phyloP scores from a whole-genome alignment of 2,113 vertebrate species.

The Dicentrarchus labrax region DNA sequence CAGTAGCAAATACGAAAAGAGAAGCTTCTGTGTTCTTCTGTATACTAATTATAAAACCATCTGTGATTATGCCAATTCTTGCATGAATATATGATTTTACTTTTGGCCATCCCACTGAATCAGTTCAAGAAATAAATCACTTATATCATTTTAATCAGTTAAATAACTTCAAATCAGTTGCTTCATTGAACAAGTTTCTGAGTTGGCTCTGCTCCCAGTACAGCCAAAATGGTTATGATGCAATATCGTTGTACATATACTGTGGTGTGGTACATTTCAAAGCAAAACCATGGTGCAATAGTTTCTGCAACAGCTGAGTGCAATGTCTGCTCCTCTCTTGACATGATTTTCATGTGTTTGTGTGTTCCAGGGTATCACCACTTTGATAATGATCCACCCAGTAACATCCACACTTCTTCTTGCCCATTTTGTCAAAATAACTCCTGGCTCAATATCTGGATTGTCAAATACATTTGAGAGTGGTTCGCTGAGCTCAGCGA shows the following conservation, averaged over 20 bases:
- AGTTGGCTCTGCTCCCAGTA: neutral
- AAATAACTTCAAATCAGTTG: neutral
- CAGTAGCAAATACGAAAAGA: constrained; percentile 9
- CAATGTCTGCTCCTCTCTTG: constrained; percentile 12
- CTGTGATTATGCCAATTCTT: neutral
- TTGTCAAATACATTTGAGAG: constrained; percentile 62
- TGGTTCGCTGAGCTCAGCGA: constrained; percentile 52
- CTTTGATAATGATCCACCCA: constrained; percentile 59
- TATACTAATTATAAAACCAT: neutral
- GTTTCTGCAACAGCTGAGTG: constrained; percentile 12
- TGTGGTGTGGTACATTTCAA: constrained; percentile 1
- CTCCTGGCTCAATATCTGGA: constrained; percentile 61
- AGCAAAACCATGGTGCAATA: neutral
- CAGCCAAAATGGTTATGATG: constrained; percentile 7
- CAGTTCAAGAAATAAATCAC: neutral
- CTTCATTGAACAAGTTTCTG: neutral
- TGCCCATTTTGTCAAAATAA: constrained; percentile 64
- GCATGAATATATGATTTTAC: neutral
- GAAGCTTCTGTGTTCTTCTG: neutral
- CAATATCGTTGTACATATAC: neutral
- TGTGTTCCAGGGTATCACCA: constrained; percentile 12
- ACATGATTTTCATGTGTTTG: constrained; percentile 25
- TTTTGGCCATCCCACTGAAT: neutral
- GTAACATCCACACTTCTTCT: constrained; percentile 47
- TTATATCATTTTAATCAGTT: neutral